phyloP scores from a whole-genome alignment of 1,140 invertebrate species.

The Dufourea novaeangliae region DNA sequence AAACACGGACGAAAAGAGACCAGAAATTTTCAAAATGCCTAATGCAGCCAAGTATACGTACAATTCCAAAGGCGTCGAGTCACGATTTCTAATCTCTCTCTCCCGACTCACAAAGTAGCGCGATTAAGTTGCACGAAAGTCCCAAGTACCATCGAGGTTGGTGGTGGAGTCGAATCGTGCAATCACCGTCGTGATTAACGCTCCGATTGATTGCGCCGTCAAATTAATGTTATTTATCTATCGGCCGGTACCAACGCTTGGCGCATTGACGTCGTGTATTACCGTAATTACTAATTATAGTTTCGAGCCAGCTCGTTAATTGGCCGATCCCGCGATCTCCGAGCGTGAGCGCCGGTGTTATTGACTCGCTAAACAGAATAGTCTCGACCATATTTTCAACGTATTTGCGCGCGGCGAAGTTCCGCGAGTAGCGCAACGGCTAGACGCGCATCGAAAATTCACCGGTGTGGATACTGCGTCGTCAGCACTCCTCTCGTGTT shows the following conservation, averaged over 20 bases:
- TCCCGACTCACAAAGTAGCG: not conserved
- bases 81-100: not conserved
- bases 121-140: not conserved
- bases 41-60: too few relatives aligned
- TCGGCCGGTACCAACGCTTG: constrained; percentile 32
- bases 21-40: too few relatives aligned
- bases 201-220: constrained; percentile 37
- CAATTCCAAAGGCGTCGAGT: too few relatives aligned
- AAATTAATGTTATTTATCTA: constrained; percentile 69
- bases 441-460: constrained; percentile 31
- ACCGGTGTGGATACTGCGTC: constrained; percentile 24
- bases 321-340: constrained; percentile 41
- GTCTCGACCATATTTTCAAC: constrained; percentile 61
- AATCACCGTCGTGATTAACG: constrained; percentile 53
- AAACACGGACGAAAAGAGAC: too few relatives aligned
- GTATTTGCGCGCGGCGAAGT: constrained; percentile 49
- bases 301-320: constrained; percentile 64
- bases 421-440: constrained; percentile 6
- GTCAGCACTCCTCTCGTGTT: constrained; percentile 35
- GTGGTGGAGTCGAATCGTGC: constrained; percentile 26
- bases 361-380: constrained; percentile 67
- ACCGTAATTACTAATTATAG: constrained; percentile 69
- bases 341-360: constrained; percentile 59
- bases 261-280: constrained; percentile 51
- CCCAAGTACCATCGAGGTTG: constrained; percentile 6